Evolutionary conservation across 1,140 invertebrate genomes (phyloP), one percentile per base, ranked within the genome.

Genomic region (Oreohelix idahoensis): DNA sequence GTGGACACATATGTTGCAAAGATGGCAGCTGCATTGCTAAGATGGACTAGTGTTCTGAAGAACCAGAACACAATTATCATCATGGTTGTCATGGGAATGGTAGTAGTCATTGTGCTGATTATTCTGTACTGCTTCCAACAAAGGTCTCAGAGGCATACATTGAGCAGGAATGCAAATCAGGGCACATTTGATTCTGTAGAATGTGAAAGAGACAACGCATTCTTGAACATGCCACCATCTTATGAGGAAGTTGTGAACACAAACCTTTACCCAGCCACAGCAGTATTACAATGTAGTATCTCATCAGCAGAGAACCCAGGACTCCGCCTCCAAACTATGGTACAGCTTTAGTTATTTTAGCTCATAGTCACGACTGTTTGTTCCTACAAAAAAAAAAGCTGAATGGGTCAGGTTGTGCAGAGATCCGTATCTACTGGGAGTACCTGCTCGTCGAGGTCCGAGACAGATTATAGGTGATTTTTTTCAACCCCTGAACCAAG

Each of bases 31-130:
- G 76, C 32, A 78, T 78, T 39, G 76, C 76, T 35, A 29, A 49
- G 26, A 49, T 78, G 38, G 76, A 78, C 32, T 63, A 58, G 20
- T 78, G 76, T 63, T 29, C 49, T 78, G 38, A 78, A 49, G 86
- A 89, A 90, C 71, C 88, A 90, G 83, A 90, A 89, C 75, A 90
- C 89, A 29, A 89, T 90, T n/a, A 53, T 90, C 26, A 89, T 90
- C 32, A 89, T 90, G 88, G 85, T 90, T 69, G 86, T 90, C 38
- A 86, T 90, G 4, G 89, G 89, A 8, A 84, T 90, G 73, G 87
- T 88, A 58, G 87, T 89, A 0, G 85, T 90, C 13, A 86, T 90
- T 15, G 88, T 89, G 45, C 86, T 90, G 58, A 86, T 88, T 71
- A 86, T 89, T 17, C 83, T 90, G 4, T 90, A 90, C 73, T 90